Base-by-base conservation (phyloP, 2,888 invertebrate species). In the Lycaena phlaeas region DNA sequence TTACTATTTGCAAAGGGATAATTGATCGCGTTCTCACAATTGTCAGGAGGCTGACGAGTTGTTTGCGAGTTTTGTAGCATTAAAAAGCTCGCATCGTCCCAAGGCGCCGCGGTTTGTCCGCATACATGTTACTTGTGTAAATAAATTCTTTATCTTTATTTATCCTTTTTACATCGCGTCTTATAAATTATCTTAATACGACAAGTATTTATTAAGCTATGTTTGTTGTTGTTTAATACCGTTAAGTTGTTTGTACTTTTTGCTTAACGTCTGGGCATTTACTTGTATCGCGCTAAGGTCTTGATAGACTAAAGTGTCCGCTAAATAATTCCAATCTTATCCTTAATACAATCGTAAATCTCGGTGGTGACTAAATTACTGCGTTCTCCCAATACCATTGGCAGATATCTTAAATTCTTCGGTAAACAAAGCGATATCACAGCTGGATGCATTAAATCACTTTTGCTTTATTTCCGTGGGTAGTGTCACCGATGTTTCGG, bases 11-110 rank as follows among this genome's bases (percentile, higher is more conserved):
- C 75, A 62, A 46, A 68, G 64, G 63, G 70, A 79, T 82, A 84
- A 84, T 82, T 82, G 81, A 82, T 75, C 74, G 71, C 59, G 78
- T 82, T 84, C 84, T 79, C 84, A 82, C 84, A 81, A 82, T 78
- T 76, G 79, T 82, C 82, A 77, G 67, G 43, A 48, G 49, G 55
- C 58, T 71, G 78, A 79, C 64, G 75, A 77, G 75, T 64, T 57
- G 72, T 62, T 67, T 59, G 72, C 65, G 56, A 74, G 70, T 81
- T 81, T 72, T 61, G 59, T 59, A 49, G 55, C 57, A 57, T 60
- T 78, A 75, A 68, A 66, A 68, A 65, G 56, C 49, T n/a, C n/a
- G 60, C 55, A 52, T 53, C 54, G 64, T 60, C 51, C 56, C 49
- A 52, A 64, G 68, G 68, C 72, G 68, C 68, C 68, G 64, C 53